phyloP scores from a whole-genome alignment of 2,888 invertebrate genomes.

The Operophtera brumata region DNA sequence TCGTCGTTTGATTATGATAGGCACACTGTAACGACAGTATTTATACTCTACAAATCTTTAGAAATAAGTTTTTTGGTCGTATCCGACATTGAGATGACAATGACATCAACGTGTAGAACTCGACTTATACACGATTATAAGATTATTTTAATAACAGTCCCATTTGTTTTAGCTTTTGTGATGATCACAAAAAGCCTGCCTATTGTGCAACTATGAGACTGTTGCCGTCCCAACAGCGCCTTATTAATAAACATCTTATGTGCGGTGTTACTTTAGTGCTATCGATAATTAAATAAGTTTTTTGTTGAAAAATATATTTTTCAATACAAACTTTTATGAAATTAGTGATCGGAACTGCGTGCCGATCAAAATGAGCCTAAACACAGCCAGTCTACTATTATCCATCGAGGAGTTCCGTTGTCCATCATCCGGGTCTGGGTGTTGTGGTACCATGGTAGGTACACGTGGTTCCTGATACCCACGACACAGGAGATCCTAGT shows the following conservation, averaged over 20 bases:
- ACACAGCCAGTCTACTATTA: too few species aligned
- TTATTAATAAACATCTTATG: not conserved
- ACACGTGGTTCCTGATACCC: too few species aligned
- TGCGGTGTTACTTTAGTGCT: not conserved
- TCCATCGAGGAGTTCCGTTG: too few species aligned
- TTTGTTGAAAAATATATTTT: too few species aligned
- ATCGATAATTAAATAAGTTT: too few species aligned
- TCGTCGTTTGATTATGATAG: conserved; percentile 3
- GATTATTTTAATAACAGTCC: conserved; percentile 14
- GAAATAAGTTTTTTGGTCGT: conserved; percentile 14
- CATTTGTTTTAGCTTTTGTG: conserved; percentile 12
- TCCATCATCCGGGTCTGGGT: too few species aligned
- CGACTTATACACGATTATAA: conserved; percentile 18
- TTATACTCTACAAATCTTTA: conserved; percentile 13
- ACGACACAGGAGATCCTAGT: too few species aligned
- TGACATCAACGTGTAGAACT: conserved; percentile 8
- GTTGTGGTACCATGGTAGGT: too few species aligned
- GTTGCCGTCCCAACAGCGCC: not conserved
- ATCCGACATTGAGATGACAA: conserved; percentile 11
- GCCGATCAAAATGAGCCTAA: too few species aligned
- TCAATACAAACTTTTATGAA: too few species aligned
- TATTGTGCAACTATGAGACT: too few species aligned
- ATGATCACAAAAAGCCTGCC: not conserved
- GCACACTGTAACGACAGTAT: conserved; percentile 1
- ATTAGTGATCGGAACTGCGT: too few species aligned